Base-by-base conservation (phyloP, 2,888 invertebrate species). In the Diplazon laetatorius region DNA sequence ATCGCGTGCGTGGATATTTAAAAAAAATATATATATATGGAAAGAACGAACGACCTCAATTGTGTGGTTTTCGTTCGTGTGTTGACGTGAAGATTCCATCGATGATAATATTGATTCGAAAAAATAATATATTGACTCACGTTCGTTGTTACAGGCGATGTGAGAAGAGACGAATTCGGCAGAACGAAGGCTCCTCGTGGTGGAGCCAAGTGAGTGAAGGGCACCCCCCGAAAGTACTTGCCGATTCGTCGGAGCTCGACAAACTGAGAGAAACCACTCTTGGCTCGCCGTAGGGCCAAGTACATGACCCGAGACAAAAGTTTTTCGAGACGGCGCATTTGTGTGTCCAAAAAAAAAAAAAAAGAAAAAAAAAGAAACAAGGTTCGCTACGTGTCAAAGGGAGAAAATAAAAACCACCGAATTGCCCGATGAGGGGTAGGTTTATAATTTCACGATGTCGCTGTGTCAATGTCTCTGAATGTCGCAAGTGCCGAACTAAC, bases 191-290 rank as follows among this genome's bases (percentile, higher is more conserved):
- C n/a, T n/a, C n/a, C 30, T 30, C 2, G 30, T 30, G 30, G 30
- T n/a, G n/a, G n/a, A n/a, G n/a, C n/a, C n/a, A n/a, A n/a, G 57
- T 14, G 35, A 50, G 22, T 25, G 22, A 57, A 12, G 57, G 16
- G 6, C 1, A 9, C 57, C 57, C 37, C 35, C 18, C 57, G 57
- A 9, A 52, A 59, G 65, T 57, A 73, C 77, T 73, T 69, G 73
- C 52, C 78, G 70, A 65, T 69, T 63, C 57, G 57, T 69, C 72
- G 77, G 68, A 65, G 63, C 46, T 18, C 48, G 50, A 48, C 42
- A 39, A 68, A 77, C 73, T 63, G 71, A 69, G 73, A 42, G 72
- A n/a, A n/a, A n/a, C n/a, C n/a, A n/a, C n/a, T n/a, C n/a, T n/a
- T 62, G 30, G 50, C 48, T 44, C 12, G 14, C 30, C 42, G 35